Evolutionary conservation across 64 coral and sea anemone genomes (phyloP).

Genomic region (Porites australiensis): DNA sequence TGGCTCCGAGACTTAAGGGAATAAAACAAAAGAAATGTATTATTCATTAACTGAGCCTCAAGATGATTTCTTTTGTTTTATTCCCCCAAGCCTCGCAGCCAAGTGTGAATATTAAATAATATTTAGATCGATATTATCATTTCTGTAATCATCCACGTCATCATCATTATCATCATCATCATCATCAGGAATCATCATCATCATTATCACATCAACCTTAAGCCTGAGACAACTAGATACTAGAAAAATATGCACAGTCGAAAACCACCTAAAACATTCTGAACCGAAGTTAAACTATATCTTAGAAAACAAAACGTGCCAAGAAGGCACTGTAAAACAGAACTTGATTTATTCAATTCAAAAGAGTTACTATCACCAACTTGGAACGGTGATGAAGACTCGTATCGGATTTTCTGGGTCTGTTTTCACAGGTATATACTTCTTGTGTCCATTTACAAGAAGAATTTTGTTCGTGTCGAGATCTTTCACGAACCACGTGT

Average conservation of each 20-base stretch:
- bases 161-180: slow-evolving; percentile 32
- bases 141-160: not conserved
- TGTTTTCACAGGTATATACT: slow-evolving; percentile 21
- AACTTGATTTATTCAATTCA: not conserved
- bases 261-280: not conserved
- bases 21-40: too few species aligned
- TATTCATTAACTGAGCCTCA: too few species aligned
- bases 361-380: slow-evolving; percentile 26
- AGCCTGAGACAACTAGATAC: too few species aligned
- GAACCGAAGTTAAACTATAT: too few species aligned
- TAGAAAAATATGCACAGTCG: too few species aligned
- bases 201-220: too few species aligned
- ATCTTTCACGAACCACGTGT: slow-evolving; percentile 63
- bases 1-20: too few species aligned
- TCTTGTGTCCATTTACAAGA: slow-evolving; percentile 26
- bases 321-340: not conserved
- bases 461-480: slow-evolving; percentile 48
- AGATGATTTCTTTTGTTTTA: too few species aligned
- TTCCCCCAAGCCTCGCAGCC: too few species aligned
- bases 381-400: slow-evolving; percentile 69
- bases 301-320: too few species aligned
- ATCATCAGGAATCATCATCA: not conserved
- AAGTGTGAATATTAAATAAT: not conserved
- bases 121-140: not conserved
- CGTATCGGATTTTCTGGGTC: not conserved